These are phyloP conservation scores for Drosophila melanosoma DNA, from an alignment of 2,888 invertebrate species.

Conservation along the genomic window DNA sequence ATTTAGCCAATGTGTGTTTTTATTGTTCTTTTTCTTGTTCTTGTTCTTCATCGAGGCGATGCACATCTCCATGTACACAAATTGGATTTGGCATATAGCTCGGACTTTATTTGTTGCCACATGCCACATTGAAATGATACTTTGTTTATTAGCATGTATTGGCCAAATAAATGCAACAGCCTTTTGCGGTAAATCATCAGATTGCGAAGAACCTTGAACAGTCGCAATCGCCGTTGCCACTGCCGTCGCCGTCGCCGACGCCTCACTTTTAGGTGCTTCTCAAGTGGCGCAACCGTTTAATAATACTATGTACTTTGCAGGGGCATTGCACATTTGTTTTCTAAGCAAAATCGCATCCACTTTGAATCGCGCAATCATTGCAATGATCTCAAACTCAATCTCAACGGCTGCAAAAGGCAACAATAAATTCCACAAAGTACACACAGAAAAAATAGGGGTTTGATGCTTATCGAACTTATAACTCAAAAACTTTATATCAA, in stretches of 20 bases:
- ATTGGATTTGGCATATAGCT: slow-evolving; percentile 17
- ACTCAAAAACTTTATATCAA: not conserved
- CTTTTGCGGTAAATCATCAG: slow-evolving; percentile 64
- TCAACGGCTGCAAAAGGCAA: slow-evolving; percentile 62
- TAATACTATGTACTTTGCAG: not conserved
- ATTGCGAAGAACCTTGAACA: slow-evolving; percentile 55
- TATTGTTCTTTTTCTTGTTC: slow-evolving; percentile 58
- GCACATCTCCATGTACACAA: slow-evolving; percentile 3
- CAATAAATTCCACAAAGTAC: slow-evolving; percentile 45
- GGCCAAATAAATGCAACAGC: slow-evolving; percentile 71
- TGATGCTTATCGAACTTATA: not conserved
- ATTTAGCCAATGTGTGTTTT: slow-evolving; percentile 61
- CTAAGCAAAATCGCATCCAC: slow-evolving; percentile 50
- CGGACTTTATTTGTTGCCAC: slow-evolving; percentile 70
- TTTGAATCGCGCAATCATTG: slow-evolving; percentile 44
- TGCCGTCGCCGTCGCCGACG: not conserved
- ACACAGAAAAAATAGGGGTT: not conserved
- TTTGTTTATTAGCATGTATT: slow-evolving; percentile 70
- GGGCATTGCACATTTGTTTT: slow-evolving; percentile 37
- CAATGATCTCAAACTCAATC: slow-evolving; percentile 55
- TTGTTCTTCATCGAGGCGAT: slow-evolving; percentile 29
- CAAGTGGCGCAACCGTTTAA: slow-evolving; percentile 49
- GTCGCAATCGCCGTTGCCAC: slow-evolving; percentile 1
- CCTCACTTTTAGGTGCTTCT: slow-evolving; percentile 44
- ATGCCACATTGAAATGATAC: slow-evolving; percentile 66